These are phyloP conservation scores for Drosophila algonquin DNA, from an alignment of 2,888 invertebrate genomes.

Conservation along the genomic window DNA sequence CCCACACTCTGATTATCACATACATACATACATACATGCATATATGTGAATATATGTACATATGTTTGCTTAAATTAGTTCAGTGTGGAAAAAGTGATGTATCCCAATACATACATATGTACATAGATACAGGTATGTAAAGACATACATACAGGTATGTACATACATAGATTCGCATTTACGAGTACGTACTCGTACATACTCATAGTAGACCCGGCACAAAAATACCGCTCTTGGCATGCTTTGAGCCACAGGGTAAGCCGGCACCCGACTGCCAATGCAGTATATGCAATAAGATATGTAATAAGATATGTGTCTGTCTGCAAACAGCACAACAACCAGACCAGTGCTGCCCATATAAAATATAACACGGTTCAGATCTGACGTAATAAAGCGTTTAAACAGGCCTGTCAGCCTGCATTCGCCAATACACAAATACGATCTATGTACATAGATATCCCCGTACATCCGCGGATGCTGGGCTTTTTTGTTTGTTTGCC, in stretches of 20 bases:
- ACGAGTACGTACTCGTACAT: not conserved
- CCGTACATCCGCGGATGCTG: conserved; percentile 5
- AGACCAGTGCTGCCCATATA: not conserved
- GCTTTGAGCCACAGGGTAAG: not conserved
- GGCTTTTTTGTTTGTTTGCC: not conserved
- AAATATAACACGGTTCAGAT: not conserved
- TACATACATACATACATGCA: not conserved
- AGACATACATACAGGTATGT: not conserved
- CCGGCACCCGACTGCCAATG: not conserved
- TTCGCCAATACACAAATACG: not conserved
- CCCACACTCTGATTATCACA: not conserved
- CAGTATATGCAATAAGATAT: not conserved
- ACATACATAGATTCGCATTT: not conserved
- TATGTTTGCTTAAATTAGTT: not conserved
- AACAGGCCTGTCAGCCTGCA: not conserved
- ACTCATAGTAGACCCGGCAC: not conserved
- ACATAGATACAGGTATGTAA: not conserved
- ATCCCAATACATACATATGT: not conserved
- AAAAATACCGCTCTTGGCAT: not conserved
- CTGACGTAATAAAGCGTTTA: not conserved
- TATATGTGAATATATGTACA: not conserved
- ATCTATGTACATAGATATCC: not conserved
- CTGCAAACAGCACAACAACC: not conserved
- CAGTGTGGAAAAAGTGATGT: not conserved
- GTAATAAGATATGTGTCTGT: not conserved